Base-by-base conservation (phyloP, 2,113 vertebrate species). In the Sprattus sprattus region DNA sequence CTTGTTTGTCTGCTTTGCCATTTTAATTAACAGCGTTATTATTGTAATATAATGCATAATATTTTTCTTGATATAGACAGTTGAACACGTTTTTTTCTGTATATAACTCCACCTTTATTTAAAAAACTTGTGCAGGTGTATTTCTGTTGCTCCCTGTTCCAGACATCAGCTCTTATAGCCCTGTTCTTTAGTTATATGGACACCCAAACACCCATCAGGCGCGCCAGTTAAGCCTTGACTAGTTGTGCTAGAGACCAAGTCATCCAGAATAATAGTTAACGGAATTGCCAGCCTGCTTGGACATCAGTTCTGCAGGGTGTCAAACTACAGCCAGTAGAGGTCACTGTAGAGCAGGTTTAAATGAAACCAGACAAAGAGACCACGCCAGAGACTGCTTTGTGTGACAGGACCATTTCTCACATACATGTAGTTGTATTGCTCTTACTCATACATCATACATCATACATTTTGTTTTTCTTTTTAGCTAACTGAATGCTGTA, bases 321-420 rank as follows among this genome's bases (percentile, higher is more conserved):
- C 10, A 78, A 78, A 15, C 28, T 81, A 15, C 54, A 67, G 57
- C 85, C 87, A 88, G 75, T 75, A 88, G 87, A 88, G 82, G 87
- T 84, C 85, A 57, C 87, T 84, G 75, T 44, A 39, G 32, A 78
- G 16, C 71, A 78, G 71, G 71, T 16, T 44, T 32, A 4, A 16
- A 32, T 32, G 28, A 78, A 39, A 15, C 71, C 32, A 39, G 71
- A 78, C 71, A 78, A 78, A 78, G 71, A 78, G 44, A 78, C 71
- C 39, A 44, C 16, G 32, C 28, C 16, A 32, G 71, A 60, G 71
- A 15, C 71, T 39, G 32, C 71, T 78, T 39, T 78, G 71, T 78
- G 71, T 32, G 71, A 32, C 10, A 32, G 71, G 71, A 39, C 71
- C 25, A 32, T 78, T 78, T 78, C 28, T 32, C 5, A 39, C 25